phyloP scores from a whole-genome alignment of 2,888 invertebrate species.

The Phasia obesa region DNA sequence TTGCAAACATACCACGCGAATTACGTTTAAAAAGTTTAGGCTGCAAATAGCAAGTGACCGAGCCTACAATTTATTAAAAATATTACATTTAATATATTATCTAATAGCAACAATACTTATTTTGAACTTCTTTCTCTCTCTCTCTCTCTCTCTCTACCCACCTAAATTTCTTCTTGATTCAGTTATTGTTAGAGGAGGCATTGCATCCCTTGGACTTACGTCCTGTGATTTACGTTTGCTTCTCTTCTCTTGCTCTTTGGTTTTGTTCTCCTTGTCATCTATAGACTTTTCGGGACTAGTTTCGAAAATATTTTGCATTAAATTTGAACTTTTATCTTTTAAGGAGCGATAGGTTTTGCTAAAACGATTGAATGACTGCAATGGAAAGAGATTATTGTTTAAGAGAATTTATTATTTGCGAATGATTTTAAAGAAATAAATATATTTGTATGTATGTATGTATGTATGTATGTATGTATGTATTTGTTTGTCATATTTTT shows the following conservation, averaged over 20 bases:
- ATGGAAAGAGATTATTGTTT: slow-evolving; percentile 38
- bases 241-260: slow-evolving; percentile 71
- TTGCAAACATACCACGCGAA: slow-evolving; percentile 77
- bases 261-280: slow-evolving; percentile 58
- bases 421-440: background rate
- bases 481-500: background rate
- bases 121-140: too few relatives aligned
- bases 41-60: slow-evolving; percentile 82
- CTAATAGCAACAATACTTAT: too few relatives aligned
- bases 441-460: background rate
- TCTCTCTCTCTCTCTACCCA: slow-evolving; percentile 63
- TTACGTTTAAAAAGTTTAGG: slow-evolving; percentile 81
- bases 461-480: background rate
- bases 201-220: slow-evolving; percentile 74
- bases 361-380: slow-evolving; percentile 80
- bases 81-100: too few relatives aligned
- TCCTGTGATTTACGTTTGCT: slow-evolving; percentile 65
- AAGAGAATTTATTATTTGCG: slow-evolving; percentile 14
- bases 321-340: slow-evolving; percentile 79
- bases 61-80: slow-evolving; percentile 73
- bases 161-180: slow-evolving; percentile 81
- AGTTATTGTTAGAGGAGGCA: slow-evolving; percentile 80
- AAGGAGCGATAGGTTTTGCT: slow-evolving; percentile 81
- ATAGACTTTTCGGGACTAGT: slow-evolving; percentile 58
- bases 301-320: slow-evolving; percentile 79